These are phyloP conservation scores for Amblyraja radiata DNA, from an alignment of 2,797 vertebrate genomes.

Conservation along the genomic window DNA sequence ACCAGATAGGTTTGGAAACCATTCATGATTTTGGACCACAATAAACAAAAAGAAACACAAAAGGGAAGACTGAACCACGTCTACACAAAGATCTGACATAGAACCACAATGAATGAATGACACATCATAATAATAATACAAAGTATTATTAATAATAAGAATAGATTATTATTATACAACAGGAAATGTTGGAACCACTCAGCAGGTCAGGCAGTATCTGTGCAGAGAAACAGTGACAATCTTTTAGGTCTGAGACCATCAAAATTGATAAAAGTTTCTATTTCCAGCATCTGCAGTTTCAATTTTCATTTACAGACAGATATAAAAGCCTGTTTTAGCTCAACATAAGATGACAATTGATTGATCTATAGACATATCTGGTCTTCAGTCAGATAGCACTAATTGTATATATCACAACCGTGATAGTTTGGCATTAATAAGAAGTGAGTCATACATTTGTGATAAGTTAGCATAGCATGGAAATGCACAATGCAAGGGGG, in stretches of 20 bases:
- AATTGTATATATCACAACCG: not conserved
- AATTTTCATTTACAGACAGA: too few relatives aligned
- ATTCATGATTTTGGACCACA: not conserved
- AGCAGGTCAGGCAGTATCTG: too few relatives aligned
- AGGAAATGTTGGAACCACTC: too few relatives aligned
- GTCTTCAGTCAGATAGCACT: too few relatives aligned
- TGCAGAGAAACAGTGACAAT: too few relatives aligned
- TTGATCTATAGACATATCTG: too few relatives aligned
- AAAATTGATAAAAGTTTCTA: too few relatives aligned
- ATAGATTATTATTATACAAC: too few relatives aligned
- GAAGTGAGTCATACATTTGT: not conserved
- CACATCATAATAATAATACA: not conserved
- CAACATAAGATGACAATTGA: not conserved
- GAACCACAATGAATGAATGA: not conserved
- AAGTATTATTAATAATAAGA: too few relatives aligned
- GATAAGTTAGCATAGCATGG: not conserved
- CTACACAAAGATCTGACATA: not conserved
- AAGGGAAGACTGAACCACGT: not conserved
- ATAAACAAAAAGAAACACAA: not conserved
- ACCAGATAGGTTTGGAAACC: not conserved
- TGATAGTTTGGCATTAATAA: not conserved
- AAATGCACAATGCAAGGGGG: not conserved
- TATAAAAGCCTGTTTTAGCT: not conserved
- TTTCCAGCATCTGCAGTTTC: too few relatives aligned
- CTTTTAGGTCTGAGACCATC: too few relatives aligned